phyloP scores from a whole-genome alignment of 2,797 vertebrate species.

The Hylomyscus alleni region DNA sequence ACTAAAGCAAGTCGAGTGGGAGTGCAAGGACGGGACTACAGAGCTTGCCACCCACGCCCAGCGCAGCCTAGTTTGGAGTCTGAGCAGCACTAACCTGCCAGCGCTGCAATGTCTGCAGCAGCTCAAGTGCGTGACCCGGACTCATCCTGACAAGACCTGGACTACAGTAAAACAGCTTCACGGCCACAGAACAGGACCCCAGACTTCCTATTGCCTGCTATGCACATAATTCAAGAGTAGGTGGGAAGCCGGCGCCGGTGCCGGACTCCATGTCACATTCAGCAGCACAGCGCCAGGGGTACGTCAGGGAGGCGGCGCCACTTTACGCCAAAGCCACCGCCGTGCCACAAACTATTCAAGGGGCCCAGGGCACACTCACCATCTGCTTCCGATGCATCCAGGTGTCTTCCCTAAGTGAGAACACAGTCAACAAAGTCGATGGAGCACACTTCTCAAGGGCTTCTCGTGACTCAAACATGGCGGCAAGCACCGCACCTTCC shows the following conservation, averaged over 20 bases:
- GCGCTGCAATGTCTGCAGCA: too few relatives aligned
- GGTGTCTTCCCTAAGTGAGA: not conserved
- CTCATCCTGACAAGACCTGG: not conserved
- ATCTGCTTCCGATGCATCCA: not conserved
- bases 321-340: not conserved
- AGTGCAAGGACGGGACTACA: not conserved
- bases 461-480: not conserved
- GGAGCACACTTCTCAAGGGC: not conserved
- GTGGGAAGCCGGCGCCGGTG: not conserved
- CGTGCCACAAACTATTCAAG: not conserved
- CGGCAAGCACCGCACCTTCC: not conserved
- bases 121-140: too few relatives aligned
- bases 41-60: not conserved
- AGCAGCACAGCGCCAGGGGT: not conserved
- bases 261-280: not conserved
- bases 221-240: not conserved
- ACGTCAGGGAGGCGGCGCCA: not conserved
- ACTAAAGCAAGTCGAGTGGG: not conserved
- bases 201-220: not conserved
- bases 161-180: not conserved
- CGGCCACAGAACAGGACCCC: not conserved
- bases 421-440: not conserved
- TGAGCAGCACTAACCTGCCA: not conserved
- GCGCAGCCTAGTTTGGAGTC: not conserved
- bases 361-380: not conserved